Conservation (phyloP, 2,797 vertebrate species). For the Alauda arvensis region DNA sequence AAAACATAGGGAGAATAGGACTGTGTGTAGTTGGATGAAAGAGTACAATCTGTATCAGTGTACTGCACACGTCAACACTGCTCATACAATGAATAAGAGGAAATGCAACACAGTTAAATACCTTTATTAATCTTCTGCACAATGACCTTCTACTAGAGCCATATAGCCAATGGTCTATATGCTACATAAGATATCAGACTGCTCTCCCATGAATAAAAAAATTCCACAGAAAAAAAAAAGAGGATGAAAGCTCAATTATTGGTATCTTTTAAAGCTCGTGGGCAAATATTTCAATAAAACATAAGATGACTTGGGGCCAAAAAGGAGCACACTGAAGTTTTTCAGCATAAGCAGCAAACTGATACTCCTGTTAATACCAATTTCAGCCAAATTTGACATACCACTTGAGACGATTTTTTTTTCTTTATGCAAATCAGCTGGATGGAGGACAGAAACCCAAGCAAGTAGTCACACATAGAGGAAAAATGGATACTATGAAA, state of each 20-base stretch:
- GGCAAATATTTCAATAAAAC: conserved; percentile 9
- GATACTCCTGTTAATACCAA: not conserved
- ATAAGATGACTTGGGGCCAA: not conserved
- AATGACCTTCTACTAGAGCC: conserved; percentile 9
- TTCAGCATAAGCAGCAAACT: not conserved
- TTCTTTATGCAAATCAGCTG: not conserved
- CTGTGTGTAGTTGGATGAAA: conserved; percentile 58
- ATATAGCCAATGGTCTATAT: not conserved
- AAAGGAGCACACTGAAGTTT: not conserved
- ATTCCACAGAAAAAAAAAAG: not conserved
- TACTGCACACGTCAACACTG: conserved; percentile 36
- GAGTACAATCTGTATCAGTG: conserved; percentile 62
- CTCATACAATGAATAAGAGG: conserved; percentile 57
- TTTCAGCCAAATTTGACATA: not conserved
- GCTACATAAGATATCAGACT: not conserved
- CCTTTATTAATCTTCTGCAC: conserved; percentile 49
- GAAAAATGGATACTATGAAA: not conserved
- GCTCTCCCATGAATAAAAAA: not conserved
- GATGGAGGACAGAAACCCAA: not conserved
- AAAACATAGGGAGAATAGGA: conserved; percentile 48
- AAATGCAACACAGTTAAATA: conserved; percentile 49
- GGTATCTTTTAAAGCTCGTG: not conserved
- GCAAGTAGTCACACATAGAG: not conserved
- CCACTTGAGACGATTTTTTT: not conserved
- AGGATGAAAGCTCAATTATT: not conserved